A percentile compares a stretch with the other conserved stretches of the same genome.
Evolutionary conservation across 2,888 invertebrate genomes (phyloP).

Genomic region (Nebria brevicollis): DNA sequence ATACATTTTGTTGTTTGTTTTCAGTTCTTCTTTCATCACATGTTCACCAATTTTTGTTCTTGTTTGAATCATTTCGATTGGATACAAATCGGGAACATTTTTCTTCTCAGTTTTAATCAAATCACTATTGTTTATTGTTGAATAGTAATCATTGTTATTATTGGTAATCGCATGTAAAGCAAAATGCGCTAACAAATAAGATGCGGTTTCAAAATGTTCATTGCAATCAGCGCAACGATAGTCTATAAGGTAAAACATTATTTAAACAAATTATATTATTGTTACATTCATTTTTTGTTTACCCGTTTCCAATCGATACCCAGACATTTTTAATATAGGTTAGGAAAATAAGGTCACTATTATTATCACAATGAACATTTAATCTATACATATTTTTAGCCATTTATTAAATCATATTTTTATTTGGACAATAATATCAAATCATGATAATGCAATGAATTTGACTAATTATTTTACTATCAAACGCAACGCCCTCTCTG

Average conservation of each 20-base stretch:
- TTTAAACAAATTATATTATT: slow-evolving; percentile 26
- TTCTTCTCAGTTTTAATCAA: slow-evolving; percentile 43
- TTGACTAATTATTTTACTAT: not conserved
- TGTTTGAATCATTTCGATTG: slow-evolving; percentile 49
- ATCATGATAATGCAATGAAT: not conserved
- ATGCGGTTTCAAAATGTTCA: slow-evolving; percentile 55
- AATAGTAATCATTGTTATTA: slow-evolving; percentile 38
- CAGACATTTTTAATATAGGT: slow-evolving; percentile 42
- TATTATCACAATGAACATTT: not conserved
- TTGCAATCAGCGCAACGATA: slow-evolving; percentile 56
- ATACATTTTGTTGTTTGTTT: slow-evolving; percentile 48
- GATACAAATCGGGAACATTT: slow-evolving; percentile 54
- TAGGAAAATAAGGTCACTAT: slow-evolving; percentile 7
- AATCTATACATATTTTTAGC: slow-evolving; percentile 8
- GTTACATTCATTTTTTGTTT: slow-evolving; percentile 29
- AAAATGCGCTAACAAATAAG: slow-evolving; percentile 59
- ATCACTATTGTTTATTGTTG: slow-evolving; percentile 19
- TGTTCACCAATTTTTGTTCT: slow-evolving; percentile 9
- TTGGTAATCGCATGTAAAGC: slow-evolving; percentile 55
- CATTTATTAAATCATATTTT: slow-evolving; percentile 8
- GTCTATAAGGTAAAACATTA: slow-evolving; percentile 52
- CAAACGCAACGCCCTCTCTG: slow-evolving; percentile 13
- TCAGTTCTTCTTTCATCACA: slow-evolving; percentile 48
- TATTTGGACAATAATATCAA: not conserved
- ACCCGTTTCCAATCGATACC: slow-evolving; percentile 38